Base-by-base conservation (phyloP, 1,140 invertebrate genomes). In the Colletes gigas region DNA sequence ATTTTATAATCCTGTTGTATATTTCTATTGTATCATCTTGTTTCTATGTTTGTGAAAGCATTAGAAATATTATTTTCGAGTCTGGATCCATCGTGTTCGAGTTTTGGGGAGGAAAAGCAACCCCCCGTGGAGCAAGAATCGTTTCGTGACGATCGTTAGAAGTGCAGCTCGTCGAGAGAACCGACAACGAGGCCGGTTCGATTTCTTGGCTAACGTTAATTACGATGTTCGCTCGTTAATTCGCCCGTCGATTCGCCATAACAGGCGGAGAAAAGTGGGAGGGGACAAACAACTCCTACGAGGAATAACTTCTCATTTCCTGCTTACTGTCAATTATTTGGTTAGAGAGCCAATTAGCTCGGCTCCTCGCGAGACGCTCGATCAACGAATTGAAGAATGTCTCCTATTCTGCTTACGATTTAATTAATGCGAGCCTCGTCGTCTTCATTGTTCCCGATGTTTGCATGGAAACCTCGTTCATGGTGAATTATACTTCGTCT, bases 251-350 rank as follows among this genome's bases (percentile, higher is more conserved):
- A 73, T 72, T 54, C 69, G 77, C 77, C 67, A 78, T 78, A 78
- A 50, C 50, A n/a, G 15, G 21, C 14, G 72, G 72, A 65, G 60
- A 65, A 69, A 77, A 79, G 70, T 73, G 77, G 70, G 70, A 73
- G 77, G 73, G 69, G 77, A 73, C 70, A 73, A 79, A 73, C 77
- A 73, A 79, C 77, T 79, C 70, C 77, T 79, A 79, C 77, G 77
- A 79, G 77, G 69, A 79, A 79, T 79, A 79, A 79, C 77, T 78
- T 71, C 77, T 79, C 77, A 79, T 79, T 79, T 79, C 77, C 77
- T 79, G 73, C 77, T 79, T 79, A 79, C 77, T 79, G 77, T 79
- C 77, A 79, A 79, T 79, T 79, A 79, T 79, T 79, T 72, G 77
- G 77, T 79, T 79, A 79, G 77, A 79, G 77, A 79, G 77, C 77